phyloP scores from a whole-genome alignment of 2,888 invertebrate species.

The Drosophila engyochracea region DNA sequence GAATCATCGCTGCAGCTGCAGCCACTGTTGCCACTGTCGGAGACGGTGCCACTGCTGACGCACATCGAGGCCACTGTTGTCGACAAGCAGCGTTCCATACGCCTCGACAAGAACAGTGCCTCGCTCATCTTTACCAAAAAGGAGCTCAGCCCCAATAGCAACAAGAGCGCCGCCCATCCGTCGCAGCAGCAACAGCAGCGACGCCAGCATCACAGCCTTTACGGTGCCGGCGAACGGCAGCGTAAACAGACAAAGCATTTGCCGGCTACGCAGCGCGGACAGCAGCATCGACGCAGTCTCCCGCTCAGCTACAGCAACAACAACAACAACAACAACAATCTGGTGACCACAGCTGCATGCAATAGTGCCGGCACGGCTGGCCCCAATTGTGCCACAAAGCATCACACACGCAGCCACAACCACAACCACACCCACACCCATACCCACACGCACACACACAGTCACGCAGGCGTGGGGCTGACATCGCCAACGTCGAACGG shows the following conservation, averaged over 20 bases:
- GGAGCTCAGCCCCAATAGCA: constrained; percentile 56
- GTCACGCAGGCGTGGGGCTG: constrained; percentile 47
- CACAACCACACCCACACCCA: constrained; percentile 3
- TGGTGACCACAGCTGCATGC: constrained; percentile 77
- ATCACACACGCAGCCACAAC: constrained; percentile 37
- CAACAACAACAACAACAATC: constrained; percentile 76
- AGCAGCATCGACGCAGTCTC: constrained; percentile 83
- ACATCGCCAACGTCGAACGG: constrained; percentile 50
- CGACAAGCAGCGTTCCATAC: constrained; percentile 82
- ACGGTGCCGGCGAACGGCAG: constrained; percentile 64
- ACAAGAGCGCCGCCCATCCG: constrained; percentile 42
- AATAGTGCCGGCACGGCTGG: constrained; percentile 44
- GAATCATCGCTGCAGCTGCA: constrained; percentile 76
- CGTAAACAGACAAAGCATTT: constrained; percentile 67
- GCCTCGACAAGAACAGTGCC: constrained; percentile 83
- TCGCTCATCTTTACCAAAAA: constrained; percentile 85
- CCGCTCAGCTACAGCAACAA: constrained; percentile 82
- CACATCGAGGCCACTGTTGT: constrained; percentile 81
- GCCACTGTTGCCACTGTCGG: constrained; percentile 79
- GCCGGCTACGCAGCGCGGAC: constrained; percentile 60
- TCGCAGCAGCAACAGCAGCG: constrained; percentile 36
- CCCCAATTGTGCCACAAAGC: constrained; percentile 77
- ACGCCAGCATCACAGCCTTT: constrained; percentile 70
- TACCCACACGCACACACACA: constrained; percentile 31
- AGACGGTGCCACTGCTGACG: constrained; percentile 84